Conservation (phyloP, 2,797 vertebrate genomes). For the Fistularia tabacaria region DNA sequence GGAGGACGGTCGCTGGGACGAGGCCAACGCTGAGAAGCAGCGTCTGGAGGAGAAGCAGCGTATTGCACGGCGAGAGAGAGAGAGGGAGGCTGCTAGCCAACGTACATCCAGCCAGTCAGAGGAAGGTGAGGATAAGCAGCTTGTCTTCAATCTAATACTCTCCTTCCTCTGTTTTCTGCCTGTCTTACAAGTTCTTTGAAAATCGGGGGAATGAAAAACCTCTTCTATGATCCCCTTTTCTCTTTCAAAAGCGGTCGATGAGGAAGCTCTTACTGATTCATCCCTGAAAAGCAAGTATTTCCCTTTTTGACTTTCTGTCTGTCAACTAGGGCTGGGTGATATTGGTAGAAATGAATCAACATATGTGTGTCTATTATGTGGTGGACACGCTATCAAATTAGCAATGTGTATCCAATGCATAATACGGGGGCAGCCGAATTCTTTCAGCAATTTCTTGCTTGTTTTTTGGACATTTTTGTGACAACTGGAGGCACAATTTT, state of each 20-base stretch:
- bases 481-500: too few relatives aligned
- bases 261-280: conserved; percentile 75
- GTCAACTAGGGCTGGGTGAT: not conserved
- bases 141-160: not conserved
- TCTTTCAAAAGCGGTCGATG: conserved; percentile 77
- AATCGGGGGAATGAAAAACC: conserved; percentile 32
- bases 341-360: not conserved
- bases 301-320: not conserved
- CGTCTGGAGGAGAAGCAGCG: conserved; percentile 94
- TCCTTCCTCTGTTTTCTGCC: conserved; percentile 1
- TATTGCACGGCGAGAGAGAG: conserved; percentile 79
- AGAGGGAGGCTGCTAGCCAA: conserved; percentile 78
- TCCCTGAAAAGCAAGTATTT: conserved; percentile 80
- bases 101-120: conserved; percentile 76
- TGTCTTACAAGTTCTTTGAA: conserved; percentile 21
- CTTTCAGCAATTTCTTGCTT: too few relatives aligned
- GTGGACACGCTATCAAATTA: too few relatives aligned
- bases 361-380: too few relatives aligned
- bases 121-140: conserved; percentile 72
- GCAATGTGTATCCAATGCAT: too few relatives aligned
- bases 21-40: conserved; percentile 92
- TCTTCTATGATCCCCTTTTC: conserved; percentile 44
- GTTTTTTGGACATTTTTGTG: too few relatives aligned
- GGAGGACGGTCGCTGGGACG: conserved; percentile 95
- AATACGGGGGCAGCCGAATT: too few relatives aligned